Percentiles rank a stretch among this genome's conserved stretches.
phyloP scores from a whole-genome alignment of 30 jellyfish, hydroid and myxozoan species.

The Turritopsis rubra region DNA sequence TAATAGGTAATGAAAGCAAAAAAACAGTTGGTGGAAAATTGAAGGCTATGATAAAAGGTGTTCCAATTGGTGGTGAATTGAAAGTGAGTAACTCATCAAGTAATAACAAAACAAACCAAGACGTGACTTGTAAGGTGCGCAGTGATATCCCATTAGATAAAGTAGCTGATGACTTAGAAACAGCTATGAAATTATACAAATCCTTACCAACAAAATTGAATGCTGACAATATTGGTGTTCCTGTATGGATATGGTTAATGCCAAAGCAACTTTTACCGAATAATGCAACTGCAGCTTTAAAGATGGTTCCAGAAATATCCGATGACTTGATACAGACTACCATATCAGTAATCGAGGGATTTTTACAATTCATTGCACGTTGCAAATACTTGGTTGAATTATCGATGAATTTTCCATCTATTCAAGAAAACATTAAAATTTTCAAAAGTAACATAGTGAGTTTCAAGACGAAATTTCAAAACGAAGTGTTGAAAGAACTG shows the following conservation, averaged over 20 bases:
- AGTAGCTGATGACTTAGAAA: background rate
- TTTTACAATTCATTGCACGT: background rate
- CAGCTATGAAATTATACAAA: conserved; percentile 5
- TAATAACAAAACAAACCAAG: background rate
- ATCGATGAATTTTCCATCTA: background rate
- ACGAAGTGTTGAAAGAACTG: background rate
- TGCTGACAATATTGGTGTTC: conserved; percentile 14
- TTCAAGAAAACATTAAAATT: background rate
- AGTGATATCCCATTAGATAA: conserved; percentile 14
- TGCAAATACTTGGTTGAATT: background rate
- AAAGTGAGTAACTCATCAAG: background rate
- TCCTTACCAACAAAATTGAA: conserved; percentile 9
- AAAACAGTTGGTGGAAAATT: background rate
- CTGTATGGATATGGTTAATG: conserved; percentile 20
- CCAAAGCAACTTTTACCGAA: conserved; percentile 4
- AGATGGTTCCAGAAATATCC: conserved; percentile 9
- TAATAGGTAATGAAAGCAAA: background rate
- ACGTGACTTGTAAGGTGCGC: conserved; percentile 6
- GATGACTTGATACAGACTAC: background rate
- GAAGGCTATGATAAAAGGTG: background rate
- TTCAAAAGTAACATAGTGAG: background rate
- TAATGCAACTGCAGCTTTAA: background rate
- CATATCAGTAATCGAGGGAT: background rate
- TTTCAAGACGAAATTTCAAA: conserved; percentile 2
- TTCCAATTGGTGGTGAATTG: conserved; percentile 1